Base-by-base conservation (phyloP, 1,140 invertebrate genomes). In the Caerostris darwini region DNA sequence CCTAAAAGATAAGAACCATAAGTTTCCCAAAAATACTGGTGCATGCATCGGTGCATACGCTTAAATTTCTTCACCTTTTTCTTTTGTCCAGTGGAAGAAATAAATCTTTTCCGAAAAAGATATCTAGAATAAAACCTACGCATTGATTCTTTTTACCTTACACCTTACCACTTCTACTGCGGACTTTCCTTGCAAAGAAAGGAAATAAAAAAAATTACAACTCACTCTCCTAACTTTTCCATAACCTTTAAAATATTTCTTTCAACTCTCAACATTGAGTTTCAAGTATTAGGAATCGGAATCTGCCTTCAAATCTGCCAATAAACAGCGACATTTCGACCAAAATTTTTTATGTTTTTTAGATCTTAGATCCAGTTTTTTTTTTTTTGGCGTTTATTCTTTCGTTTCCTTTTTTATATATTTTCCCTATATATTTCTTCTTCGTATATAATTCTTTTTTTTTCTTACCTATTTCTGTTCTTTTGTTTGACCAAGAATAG, bases 211-310 rank as follows among this genome's bases (percentile, higher is more conserved):
- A 61, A 17, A 61, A 17, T 61, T 5, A 17, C 12, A 3, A 7
- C 59, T 17, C 59, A 3, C 14, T 77, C n/a, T 77, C 17, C 69
- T n/a, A n/a, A 19, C 61, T 50, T 50, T 61, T 14, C 59, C 10
- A 7, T 14, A 61, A 61, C 17, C 50, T 77, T 77, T 77, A 19
- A 77, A 19, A 77, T 77, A 77, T 77, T 77, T 77, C 69, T 77
- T 77, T 77, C 59, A 14, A 10, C 17, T 61, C 58, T 77, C n/a
- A 2, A 5, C n/a, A 77, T 77, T 50, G 69, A 77, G 34, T 77
- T 77, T 77, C 14, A 77, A 50, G 14, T n/a, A 6, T n/a, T n/a
- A 77, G 4, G 19, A 3, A 19, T 3, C 19, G 8, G 6, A 7
- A 61, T 77, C 5, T n/a, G 8, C 3, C 69, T 50, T 77, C 7